phyloP scores from a whole-genome alignment of 2,797 vertebrate species.

The Sarcoramphus papa region DNA sequence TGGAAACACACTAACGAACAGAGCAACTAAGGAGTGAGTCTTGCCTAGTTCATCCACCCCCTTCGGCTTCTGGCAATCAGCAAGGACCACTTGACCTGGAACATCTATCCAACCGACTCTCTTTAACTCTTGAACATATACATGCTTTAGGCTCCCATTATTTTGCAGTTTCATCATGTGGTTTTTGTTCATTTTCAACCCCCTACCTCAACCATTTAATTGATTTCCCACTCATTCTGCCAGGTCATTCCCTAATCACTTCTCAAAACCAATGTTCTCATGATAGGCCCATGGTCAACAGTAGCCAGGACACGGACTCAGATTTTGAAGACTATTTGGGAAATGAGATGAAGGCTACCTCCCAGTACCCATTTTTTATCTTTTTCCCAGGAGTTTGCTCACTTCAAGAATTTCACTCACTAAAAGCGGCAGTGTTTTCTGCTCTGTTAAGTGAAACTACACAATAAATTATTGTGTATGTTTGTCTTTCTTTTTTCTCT shows the following conservation, averaged over 20 bases:
- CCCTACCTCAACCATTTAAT: not conserved
- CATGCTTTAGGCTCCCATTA: not conserved
- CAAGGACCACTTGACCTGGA: not conserved
- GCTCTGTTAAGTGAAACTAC: not conserved
- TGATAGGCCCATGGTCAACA: not conserved
- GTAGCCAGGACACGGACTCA: not conserved
- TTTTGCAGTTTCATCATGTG: not conserved
- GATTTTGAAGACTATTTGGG: not conserved
- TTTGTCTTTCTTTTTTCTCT: not conserved
- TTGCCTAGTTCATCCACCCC: not conserved
- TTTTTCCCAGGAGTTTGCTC: not conserved
- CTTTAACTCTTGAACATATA: not conserved
- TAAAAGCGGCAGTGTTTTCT: not conserved
- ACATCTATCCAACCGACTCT: not conserved
- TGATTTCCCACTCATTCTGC: not conserved
- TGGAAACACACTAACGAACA: not conserved
- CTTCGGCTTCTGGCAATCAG: not conserved
- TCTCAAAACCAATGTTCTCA: not conserved
- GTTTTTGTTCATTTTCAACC: not conserved
- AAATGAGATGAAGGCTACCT: not conserved
- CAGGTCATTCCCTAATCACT: not conserved
- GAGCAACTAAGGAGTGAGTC: not conserved
- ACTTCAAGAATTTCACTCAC: not conserved
- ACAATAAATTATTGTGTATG: not conserved
- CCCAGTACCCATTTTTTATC: not conserved